Evolutionary conservation across 1,140 invertebrate species (phyloP), one percentile per base, ranked within the genome.

Genomic region (Diploscapter pachys): DNA sequence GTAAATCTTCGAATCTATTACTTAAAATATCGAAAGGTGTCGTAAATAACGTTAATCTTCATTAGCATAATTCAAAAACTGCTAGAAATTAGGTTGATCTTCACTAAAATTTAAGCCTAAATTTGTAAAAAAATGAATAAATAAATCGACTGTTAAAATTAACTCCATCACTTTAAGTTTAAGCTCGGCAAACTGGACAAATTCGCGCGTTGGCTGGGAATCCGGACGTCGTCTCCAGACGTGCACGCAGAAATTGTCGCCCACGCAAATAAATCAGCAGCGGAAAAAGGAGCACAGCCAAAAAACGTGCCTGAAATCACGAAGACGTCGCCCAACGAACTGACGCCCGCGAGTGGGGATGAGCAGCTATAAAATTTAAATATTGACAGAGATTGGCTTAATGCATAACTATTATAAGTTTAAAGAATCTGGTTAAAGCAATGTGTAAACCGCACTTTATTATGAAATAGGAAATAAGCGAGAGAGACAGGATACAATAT

Each of bases 161-260:
- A 48, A 11, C 31, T 2, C 71, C 31, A 55, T n/a, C n/a, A 56
- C 71, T 54, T 69, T 65, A 70, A 62, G 50, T 77, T 68, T n/a
- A 56, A 67, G 64, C 68, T 62, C 53, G 68, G 61, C 70, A 68
- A 69, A 5, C 61, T 78, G 31, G 77, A 74, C 48, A 78, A 78
- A 53, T 50, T 79, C 13, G 77, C 72, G 49, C 77, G 77, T 11
- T 79, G 77, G 77, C 62, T 79, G 31, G 69, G 63, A 3, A 63
- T 71, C 53, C 62, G 75, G 9, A 64, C 54, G 62, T 70, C 65
- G 9, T 75, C 52, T 55, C 75, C 75, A 4, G 69, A 71, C 49
- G 74, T 75, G 57, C 70, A 59, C 8, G 51, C 69, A 11, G 73
- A 75, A 8, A 63, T 59, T 11, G 4, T 13, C 50, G 56, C 52